Percentiles rank a stretch among this genome's conserved stretches.
Evolutionary conservation across 2,888 invertebrate species (phyloP).

Genomic region (Dryobotodes eremita): DNA sequence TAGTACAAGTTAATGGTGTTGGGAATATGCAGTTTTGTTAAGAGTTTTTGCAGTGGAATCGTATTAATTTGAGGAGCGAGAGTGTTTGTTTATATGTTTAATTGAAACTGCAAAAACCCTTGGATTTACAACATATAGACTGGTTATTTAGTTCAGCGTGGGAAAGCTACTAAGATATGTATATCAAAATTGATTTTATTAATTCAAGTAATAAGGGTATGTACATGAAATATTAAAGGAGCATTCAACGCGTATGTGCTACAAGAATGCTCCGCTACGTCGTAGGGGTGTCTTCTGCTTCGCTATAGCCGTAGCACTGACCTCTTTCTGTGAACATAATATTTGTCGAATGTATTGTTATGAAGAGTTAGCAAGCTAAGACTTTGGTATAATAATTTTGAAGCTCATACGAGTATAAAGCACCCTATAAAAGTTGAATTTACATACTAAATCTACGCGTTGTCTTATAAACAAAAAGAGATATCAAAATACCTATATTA

Average conservation of each 20-base stretch:
- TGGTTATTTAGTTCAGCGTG: not conserved
- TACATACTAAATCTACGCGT: slow-evolving; percentile 21
- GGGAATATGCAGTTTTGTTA: slow-evolving; percentile 46
- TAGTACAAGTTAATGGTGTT: slow-evolving; percentile 34
- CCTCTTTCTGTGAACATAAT: not conserved
- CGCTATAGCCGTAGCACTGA: slow-evolving; percentile 1
- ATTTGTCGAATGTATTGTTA: not conserved
- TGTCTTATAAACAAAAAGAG: slow-evolving; percentile 40
- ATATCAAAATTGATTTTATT: not conserved
- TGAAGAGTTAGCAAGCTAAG: not conserved
- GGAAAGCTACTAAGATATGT: not conserved
- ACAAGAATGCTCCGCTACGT: slow-evolving; percentile 10
- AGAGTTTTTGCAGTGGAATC: slow-evolving; percentile 1
- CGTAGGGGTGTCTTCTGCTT: slow-evolving; percentile 3
- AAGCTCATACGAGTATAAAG: not conserved
- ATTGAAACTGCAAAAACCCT: not conserved
- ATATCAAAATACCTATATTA: slow-evolving; percentile 57
- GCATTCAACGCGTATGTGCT: not conserved
- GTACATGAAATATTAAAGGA: not conserved
- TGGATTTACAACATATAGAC: not conserved
- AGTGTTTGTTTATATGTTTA: not conserved
- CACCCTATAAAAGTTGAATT: not conserved
- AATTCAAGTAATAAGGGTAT: not conserved
- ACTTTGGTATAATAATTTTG: not conserved
- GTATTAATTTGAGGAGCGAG: not conserved